Evolutionary conservation across 2,113 vertebrate species (phyloP), one percentile per base, ranked within the genome.

Genomic region (Oncorhynchus clarkii): DNA sequence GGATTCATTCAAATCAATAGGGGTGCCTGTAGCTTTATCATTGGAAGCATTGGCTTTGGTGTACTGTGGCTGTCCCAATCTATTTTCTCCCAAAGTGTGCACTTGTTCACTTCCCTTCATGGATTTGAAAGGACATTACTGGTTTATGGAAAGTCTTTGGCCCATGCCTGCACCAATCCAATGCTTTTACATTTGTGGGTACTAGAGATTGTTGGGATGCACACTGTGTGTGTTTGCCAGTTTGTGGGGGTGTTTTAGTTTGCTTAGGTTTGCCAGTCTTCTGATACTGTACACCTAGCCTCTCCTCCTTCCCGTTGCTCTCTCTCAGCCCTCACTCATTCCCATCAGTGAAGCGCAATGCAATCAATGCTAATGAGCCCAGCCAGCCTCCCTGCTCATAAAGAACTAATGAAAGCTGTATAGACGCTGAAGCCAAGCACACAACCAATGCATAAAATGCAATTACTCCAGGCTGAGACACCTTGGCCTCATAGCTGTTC

Each of bases 321-420:
- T 66, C 22, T 34, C 22, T 3, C 24, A n/a, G 77, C 12, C 60
- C 60, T 67, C 48, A 3, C 48, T 48, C 39, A 27, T 18, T 67
- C 78, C 66, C 70, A 73, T 49, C 11, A 9, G 45, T 73, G 70
- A 70, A 82, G 66, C 73, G 65, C 67, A 78, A 80, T 78, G 78
- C 82, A 88, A 88, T 88, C 88, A 84, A 70, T 80, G 84, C 78
- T 88, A 88, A 89, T 86, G 84, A 88, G 76, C 78, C 78, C 49
- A 80, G 81, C 82, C 80, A 26, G 71, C 78, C 76, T 84, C 82
- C 79, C 79, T 79, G 75, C 68, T 83, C 85, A 86, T 90, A 87
- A 89, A 84, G 78, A 75, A 48, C 81, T 85, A 81, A 89, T 89
- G 84, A 85, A 86, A 76, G 81, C 72, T 16, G 0, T 29, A 70